Percentiles rank a stretch among this genome's conserved stretches.
Evolutionary conservation across 2,888 invertebrate species (phyloP).

Genomic region (Enchytraeus crypticus): DNA sequence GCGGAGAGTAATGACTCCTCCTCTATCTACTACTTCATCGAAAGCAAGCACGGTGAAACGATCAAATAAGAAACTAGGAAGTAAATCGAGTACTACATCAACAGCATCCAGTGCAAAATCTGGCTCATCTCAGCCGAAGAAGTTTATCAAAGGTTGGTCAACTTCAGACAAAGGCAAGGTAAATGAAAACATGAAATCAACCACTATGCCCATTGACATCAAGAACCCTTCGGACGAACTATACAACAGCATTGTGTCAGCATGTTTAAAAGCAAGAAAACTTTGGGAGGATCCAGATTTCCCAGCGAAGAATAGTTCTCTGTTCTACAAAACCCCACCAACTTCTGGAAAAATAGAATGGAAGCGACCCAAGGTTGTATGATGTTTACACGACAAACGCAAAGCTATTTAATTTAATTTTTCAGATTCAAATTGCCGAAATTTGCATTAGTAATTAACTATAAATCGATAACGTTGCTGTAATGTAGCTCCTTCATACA

Average conservation of each 20-base stretch:
- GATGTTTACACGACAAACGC: too few relatives aligned
- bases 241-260: slow-evolving; percentile 5
- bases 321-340: slow-evolving; percentile 72
- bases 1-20: too few relatives aligned
- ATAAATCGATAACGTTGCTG: too few relatives aligned
- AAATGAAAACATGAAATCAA: neutral
- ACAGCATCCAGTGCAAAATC: too few relatives aligned
- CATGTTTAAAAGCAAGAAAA: slow-evolving; percentile 28
- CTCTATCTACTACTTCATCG: too few relatives aligned
- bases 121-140: neutral
- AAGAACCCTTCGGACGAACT: neutral
- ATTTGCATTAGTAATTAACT: too few relatives aligned
- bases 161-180: slow-evolving; percentile 7
- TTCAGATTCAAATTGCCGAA: too few relatives aligned
- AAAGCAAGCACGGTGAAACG: too few relatives aligned
- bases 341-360: slow-evolving; percentile 70
- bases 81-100: too few relatives aligned
- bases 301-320: slow-evolving; percentile 65
- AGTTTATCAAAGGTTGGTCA: slow-evolving; percentile 19
- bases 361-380: slow-evolving; percentile 62
- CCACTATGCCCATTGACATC: slow-evolving; percentile 3
- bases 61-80: too few relatives aligned
- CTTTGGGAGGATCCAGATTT: slow-evolving; percentile 84
- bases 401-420: too few relatives aligned
- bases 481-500: too few relatives aligned